Evolutionary conservation across 2,113 vertebrate species (phyloP).

Genomic region (Chinchilla lanigera): DNA sequence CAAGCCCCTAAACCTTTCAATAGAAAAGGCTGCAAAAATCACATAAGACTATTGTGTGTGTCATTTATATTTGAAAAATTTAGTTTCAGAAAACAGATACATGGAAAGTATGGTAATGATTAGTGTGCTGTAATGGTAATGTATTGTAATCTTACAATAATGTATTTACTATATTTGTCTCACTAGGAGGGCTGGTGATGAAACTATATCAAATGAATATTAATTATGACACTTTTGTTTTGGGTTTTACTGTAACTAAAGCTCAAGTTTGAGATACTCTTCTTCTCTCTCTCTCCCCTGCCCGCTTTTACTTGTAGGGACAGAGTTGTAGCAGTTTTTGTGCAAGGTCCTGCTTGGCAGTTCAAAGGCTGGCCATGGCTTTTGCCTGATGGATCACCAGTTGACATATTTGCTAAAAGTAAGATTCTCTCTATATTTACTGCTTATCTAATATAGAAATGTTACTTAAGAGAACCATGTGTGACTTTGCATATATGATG

Average conservation of each 20-base stretch:
- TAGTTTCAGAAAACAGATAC: background rate
- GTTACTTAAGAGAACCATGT: background rate
- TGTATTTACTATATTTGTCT: background rate
- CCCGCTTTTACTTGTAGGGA: constrained; percentile 88
- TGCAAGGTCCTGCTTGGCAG: constrained; percentile 99
- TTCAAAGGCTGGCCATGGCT: constrained; percentile 99
- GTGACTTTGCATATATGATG: background rate
- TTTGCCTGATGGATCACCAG: constrained; percentile 97
- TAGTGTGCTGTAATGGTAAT: accelerated
- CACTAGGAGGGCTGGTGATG: background rate
- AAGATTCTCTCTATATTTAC: constrained; percentile 78
- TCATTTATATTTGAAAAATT: background rate
- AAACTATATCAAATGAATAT: background rate
- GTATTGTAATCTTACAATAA: accelerated
- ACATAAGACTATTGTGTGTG: background rate
- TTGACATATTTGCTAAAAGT: constrained; percentile 99
- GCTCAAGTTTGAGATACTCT: background rate
- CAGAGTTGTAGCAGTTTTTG: constrained; percentile 98
- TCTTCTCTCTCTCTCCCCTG: accelerated
- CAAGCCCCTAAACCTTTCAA: background rate
- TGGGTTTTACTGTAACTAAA: background rate
- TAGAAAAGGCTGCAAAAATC: constrained; percentile 37
- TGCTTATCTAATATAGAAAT: background rate
- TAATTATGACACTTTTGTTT: background rate
- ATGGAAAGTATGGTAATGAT: background rate